Evolutionary conservation across 2,113 vertebrate genomes (phyloP).

Genomic region (Siphamia tubifer): DNA sequence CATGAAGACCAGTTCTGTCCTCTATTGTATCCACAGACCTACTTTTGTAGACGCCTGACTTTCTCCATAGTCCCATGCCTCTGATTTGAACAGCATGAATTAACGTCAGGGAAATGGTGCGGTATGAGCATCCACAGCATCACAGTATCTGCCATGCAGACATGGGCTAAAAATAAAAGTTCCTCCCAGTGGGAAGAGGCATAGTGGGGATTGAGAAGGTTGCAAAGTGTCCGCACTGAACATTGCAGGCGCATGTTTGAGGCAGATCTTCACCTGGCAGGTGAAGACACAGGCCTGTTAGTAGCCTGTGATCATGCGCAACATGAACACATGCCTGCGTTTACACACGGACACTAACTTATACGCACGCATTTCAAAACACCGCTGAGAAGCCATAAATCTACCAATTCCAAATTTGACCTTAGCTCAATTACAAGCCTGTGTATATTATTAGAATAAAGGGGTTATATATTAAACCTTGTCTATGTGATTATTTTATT

Average conservation of each 20-base stretch:
- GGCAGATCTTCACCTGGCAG: constrained; percentile 32
- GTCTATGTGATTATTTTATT: not conserved
- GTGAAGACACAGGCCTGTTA: not conserved
- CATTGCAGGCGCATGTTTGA: not conserved
- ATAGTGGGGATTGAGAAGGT: constrained; percentile 33
- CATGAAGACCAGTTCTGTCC: constrained; percentile 15
- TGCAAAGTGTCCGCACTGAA: constrained; percentile 45
- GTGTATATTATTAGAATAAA: constrained; percentile 55
- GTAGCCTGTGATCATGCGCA: not conserved
- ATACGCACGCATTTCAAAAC: constrained; percentile 12
- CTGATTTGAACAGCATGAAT: constrained; percentile 51
- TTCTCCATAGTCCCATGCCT: constrained; percentile 31
- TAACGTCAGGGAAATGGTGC: constrained; percentile 36
- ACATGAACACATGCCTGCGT: not conserved
- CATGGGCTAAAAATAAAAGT: constrained; percentile 77
- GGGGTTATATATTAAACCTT: not conserved
- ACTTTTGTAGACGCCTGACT: not conserved
- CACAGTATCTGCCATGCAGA: constrained; percentile 68
- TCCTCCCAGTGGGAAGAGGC: constrained; percentile 45
- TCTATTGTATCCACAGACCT: not conserved
- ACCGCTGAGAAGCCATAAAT: constrained; percentile 22
- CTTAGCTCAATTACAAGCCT: constrained; percentile 48
- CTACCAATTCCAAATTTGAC: constrained; percentile 42
- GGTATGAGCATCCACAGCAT: constrained; percentile 65
- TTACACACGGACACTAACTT: not conserved